Conservation (phyloP, 2,797 vertebrate genomes). For the Aulostomus chinensis region DNA sequence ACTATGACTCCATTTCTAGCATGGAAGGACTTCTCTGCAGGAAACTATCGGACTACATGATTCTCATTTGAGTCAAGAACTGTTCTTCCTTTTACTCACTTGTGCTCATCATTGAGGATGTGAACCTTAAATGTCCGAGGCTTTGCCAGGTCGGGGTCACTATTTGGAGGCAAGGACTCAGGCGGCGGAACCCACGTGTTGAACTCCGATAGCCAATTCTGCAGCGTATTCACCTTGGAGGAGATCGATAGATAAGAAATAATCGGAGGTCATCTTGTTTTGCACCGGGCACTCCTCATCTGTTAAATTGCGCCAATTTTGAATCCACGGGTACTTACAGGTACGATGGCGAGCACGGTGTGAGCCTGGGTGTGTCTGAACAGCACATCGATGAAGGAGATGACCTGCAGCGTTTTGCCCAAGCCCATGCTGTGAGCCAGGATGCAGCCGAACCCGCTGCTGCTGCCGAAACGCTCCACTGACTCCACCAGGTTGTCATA, state of each 20-base stretch:
- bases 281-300: too few relatives aligned
- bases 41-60: not conserved
- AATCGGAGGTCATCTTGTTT: too few relatives aligned
- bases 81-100: conserved; percentile 79
- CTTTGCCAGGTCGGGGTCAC: conserved; percentile 79
- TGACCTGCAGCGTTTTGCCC: conserved; percentile 96
- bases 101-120: conserved; percentile 97
- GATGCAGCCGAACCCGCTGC: conserved; percentile 94
- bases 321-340: conserved; percentile 90
- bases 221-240: conserved; percentile 93
- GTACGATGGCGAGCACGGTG: conserved; percentile 97
- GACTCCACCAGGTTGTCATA: conserved; percentile 98
- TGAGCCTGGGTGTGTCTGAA: conserved; percentile 92
- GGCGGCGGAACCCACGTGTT: conserved; percentile 92
- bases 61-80: too few relatives aligned
- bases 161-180: conserved; percentile 85
- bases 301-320: too few relatives aligned
- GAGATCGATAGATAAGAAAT: not conserved
- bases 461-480: conserved; percentile 88
- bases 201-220: conserved; percentile 98
- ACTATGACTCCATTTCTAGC: too few relatives aligned
- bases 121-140: conserved; percentile 93
- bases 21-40: not conserved
- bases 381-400: conserved; percentile 94
- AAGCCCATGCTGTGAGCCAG: conserved; percentile 98